phyloP scores from a whole-genome alignment of 2,888 invertebrate species.

The Drosophila cracens region DNA sequence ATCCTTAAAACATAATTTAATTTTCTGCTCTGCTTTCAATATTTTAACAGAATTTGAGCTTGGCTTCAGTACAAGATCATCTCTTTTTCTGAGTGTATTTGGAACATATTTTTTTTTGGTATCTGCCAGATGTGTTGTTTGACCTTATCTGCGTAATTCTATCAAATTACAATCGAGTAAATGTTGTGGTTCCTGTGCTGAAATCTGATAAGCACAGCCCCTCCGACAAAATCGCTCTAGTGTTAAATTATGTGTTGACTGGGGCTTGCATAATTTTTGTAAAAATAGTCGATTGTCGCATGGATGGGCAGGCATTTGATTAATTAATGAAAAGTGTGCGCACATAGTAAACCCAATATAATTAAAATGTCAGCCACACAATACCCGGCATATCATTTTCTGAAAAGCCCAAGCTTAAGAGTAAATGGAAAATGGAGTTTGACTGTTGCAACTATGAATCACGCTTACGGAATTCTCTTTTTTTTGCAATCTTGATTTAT shows the following conservation, averaged over 20 bases:
- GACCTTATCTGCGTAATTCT: conserved; percentile 64
- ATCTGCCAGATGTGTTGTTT: conserved; percentile 34
- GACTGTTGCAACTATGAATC: not conserved
- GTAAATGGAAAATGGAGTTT: not conserved
- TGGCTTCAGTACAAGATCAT: too few relatives aligned
- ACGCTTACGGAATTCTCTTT: not conserved
- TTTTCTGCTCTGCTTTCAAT: not conserved
- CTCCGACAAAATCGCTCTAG: conserved; percentile 74
- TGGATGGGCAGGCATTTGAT: conserved; percentile 61
- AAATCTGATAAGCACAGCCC: conserved; percentile 67
- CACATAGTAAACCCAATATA: conserved; percentile 8
- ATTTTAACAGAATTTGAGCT: not conserved
- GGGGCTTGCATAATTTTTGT: conserved; percentile 42
- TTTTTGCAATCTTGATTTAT: not conserved
- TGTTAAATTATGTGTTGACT: conserved; percentile 69
- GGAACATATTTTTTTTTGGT: conserved; percentile 46
- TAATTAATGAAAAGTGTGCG: conserved; percentile 56
- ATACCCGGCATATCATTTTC: not conserved
- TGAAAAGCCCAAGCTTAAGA: not conserved
- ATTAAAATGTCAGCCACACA: not conserved
- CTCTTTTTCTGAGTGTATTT: conserved; percentile 5
- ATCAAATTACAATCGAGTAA: conserved; percentile 64
- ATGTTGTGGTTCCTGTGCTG: conserved; percentile 31
- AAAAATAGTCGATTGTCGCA: conserved; percentile 61
- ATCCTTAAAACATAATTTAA: not conserved